Percentiles rank a stretch among this genome's conserved stretches.
phyloP scores from a whole-genome alignment of 1,140 invertebrate genomes.

The Drosophila ironensis region DNA sequence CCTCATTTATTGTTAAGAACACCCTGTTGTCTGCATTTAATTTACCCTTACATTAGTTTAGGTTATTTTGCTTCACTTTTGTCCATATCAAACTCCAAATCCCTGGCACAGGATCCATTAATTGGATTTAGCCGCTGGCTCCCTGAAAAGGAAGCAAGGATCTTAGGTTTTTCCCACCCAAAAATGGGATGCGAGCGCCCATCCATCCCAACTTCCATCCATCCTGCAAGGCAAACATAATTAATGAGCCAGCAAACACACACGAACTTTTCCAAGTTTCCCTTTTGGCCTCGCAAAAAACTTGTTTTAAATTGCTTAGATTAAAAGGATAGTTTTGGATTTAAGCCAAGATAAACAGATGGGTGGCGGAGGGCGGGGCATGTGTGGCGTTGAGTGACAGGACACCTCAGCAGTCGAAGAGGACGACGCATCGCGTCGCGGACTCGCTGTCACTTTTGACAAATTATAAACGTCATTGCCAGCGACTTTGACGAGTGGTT shows the following conservation, averaged over 20 bases:
- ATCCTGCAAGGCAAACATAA: conserved; percentile 49
- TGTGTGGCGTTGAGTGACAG: conserved; percentile 56
- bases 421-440: conserved; percentile 38
- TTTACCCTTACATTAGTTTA: too few relatives aligned
- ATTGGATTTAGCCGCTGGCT: conserved; percentile 12
- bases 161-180: conserved; percentile 21
- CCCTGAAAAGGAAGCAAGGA: conserved; percentile 3
- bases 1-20: background rate
- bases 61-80: too few relatives aligned
- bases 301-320: conserved; percentile 73
- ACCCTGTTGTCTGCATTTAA: too few relatives aligned
- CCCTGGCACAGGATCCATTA: conserved; percentile 1
- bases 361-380: background rate
- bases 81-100: background rate
- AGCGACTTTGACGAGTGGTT: conserved; percentile 65
- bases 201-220: background rate
- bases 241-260: conserved; percentile 59
- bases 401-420: conserved; percentile 23
- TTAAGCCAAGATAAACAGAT: conserved; percentile 24
- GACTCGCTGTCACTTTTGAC: conserved; percentile 71
- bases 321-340: conserved; percentile 68
- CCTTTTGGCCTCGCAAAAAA: conserved; percentile 18
- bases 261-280: conserved; percentile 1
- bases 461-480: conserved; percentile 77
- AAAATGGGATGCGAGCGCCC: too few relatives aligned